Base-by-base conservation (phyloP, 2,113 vertebrate genomes). In the Natator depressus region DNA sequence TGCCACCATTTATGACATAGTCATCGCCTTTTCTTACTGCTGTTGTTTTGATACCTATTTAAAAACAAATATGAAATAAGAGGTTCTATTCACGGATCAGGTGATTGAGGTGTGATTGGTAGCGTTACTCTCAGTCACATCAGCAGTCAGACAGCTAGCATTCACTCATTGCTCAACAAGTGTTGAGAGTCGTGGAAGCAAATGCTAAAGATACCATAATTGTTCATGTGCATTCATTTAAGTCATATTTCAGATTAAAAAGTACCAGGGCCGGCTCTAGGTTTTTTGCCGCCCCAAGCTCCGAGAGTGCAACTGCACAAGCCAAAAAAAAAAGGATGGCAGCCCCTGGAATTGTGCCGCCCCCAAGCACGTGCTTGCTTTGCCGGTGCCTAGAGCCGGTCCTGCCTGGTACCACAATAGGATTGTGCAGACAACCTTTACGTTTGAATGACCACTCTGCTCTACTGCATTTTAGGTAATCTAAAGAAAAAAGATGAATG, bases 1-100 rank as follows among this genome's bases (percentile, higher is more conserved):
- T 99, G 4, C 99, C 98, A 1, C 98, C 99, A 29, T 98, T 99
- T 91, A 99, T 98, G 57, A 99, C 87, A 24, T 98, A 98, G 5
- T 99, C 98, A 75, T 98, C 93, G 0, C 98, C 98, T 91, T 98
- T 98, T 82, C 95, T 98, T 86, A 98, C 98, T 1, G 99, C 99
- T 27, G 96, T 99, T 1, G 98, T 99, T 95, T 97, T 98, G 80
- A 99, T 99, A 94, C 89, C 99, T 99, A 5, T 84, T 85, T 83
- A 82, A 93, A 96, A 97, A 86, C 35, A 96, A 46, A 24, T 0
- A 88, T 38, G 59, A 93, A 95, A 94, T 3, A 1, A 91, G 78
- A 5, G 35, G 72, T 93, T 83, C 87, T 46, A 93, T 57, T 90
- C 54, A 24, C 65, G 2, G 29, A 38, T 7, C 29, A 57, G 3